Percentiles rank a stretch among this genome's conserved stretches.
phyloP scores from a whole-genome alignment of 2,797 vertebrate species.

The Syngnathus acus region DNA sequence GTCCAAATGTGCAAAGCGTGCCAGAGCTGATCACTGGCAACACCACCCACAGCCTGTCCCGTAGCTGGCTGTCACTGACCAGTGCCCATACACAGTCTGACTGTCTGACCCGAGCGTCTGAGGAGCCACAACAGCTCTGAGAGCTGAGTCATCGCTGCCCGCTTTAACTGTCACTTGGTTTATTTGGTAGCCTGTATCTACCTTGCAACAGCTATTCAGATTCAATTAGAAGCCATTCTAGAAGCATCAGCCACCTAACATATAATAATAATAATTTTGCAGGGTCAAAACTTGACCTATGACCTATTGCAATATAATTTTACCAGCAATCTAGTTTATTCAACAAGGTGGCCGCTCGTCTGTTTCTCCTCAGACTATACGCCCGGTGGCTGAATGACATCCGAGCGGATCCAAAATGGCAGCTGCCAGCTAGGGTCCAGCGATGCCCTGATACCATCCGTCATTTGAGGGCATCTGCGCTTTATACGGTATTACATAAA shows the following conservation, averaged over 20 bases:
- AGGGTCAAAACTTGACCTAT: not conserved
- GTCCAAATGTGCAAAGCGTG: slow-evolving; percentile 30
- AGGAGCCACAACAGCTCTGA: slow-evolving; percentile 27
- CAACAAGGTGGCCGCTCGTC: slow-evolving; percentile 12
- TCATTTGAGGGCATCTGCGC: slow-evolving; percentile 38
- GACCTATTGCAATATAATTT: not conserved
- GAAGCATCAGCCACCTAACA: no score
- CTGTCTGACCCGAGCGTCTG: slow-evolving; percentile 50
- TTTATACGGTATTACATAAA: slow-evolving; percentile 21
- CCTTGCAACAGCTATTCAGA: not conserved
- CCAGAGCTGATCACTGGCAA: slow-evolving; percentile 37
- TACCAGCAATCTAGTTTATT: slow-evolving; percentile 1
- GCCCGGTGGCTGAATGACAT: slow-evolving; percentile 42
- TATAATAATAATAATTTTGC: no score
- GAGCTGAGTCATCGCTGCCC: slow-evolving; percentile 38
- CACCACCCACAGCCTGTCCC: slow-evolving; percentile 39
- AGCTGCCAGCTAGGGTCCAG: slow-evolving; percentile 44
- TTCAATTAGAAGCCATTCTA: not conserved
- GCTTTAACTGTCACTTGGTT: slow-evolving; percentile 32
- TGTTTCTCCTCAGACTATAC: slow-evolving; percentile 11
- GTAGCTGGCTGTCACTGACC: slow-evolving; percentile 37
- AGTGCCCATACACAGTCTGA: slow-evolving; percentile 40
- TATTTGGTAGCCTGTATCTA: slow-evolving; percentile 8
- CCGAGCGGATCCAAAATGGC: slow-evolving; percentile 39
- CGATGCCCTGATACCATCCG: slow-evolving; percentile 23